Evolutionary conservation across 2,797 vertebrate genomes (phyloP).

Genomic region (Nyctalus aviator): DNA sequence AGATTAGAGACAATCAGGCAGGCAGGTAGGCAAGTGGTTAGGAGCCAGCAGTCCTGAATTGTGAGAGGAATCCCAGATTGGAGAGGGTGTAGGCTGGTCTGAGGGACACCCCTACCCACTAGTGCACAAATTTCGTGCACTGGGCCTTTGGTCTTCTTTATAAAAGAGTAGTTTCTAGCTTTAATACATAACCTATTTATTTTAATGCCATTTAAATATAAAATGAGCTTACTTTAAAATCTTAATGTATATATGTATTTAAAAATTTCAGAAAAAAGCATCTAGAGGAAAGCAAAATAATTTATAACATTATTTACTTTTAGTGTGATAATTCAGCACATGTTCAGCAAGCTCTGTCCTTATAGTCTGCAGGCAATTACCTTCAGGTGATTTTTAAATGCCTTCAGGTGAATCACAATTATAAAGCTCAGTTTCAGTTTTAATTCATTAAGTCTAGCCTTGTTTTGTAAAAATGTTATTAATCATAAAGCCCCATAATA

Average conservation of each 20-base stretch:
- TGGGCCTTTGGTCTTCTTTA: background rate
- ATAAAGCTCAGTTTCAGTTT: background rate
- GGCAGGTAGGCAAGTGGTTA: too few species aligned
- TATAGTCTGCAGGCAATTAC: background rate
- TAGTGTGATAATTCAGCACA: background rate
- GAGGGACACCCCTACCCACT: too few species aligned
- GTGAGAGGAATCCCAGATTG: too few species aligned
- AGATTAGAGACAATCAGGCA: too few species aligned
- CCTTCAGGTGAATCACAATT: background rate
- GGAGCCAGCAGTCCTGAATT: too few species aligned
- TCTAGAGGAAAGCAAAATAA: slow-evolving; percentile 41
- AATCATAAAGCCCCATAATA: background rate
- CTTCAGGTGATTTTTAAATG: background rate
- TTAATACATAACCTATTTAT: background rate
- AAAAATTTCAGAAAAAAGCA: background rate
- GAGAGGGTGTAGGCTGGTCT: too few species aligned
- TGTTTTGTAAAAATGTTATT: slow-evolving; percentile 17
- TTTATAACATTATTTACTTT: slow-evolving; percentile 55
- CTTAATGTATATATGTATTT: background rate
- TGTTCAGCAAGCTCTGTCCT: slow-evolving; percentile 58
- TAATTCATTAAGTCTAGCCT: slow-evolving; percentile 45
- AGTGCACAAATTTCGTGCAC: too few species aligned
- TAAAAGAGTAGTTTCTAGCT: background rate
- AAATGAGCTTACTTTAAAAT: slow-evolving; percentile 15
- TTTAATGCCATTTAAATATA: slow-evolving; percentile 37